Conservation (phyloP, 2,888 invertebrate genomes). For the Noctua fimbriata region DNA sequence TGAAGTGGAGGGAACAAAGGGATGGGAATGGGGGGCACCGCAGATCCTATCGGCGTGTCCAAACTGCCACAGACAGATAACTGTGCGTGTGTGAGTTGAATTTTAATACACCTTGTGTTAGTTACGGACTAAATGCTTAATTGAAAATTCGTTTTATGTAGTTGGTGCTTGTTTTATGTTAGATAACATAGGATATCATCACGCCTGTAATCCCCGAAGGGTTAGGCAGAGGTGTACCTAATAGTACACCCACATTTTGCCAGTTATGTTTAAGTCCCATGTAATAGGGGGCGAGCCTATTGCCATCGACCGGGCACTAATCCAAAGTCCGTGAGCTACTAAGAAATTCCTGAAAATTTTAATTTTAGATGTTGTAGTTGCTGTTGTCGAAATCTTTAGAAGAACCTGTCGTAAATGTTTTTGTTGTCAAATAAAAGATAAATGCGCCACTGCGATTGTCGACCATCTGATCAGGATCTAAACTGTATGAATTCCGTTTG, state of each 20-base stretch:
- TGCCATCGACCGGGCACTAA: too few relatives aligned
- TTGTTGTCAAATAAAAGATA: not conserved
- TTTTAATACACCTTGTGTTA: conserved; percentile 81
- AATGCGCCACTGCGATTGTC: not conserved
- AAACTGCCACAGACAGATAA: conserved; percentile 88
- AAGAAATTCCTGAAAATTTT: not conserved
- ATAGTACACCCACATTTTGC: too few relatives aligned
- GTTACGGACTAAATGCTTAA: conserved; percentile 76
- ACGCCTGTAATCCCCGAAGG: too few relatives aligned
- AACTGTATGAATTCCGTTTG: not conserved
- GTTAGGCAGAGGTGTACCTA: too few relatives aligned
- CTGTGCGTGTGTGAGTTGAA: conserved; percentile 81
- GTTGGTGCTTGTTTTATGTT: conserved; percentile 30
- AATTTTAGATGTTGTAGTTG: conserved; percentile 9
- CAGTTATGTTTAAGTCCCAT: too few relatives aligned
- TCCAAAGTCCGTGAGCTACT: too few relatives aligned
- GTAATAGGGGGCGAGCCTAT: too few relatives aligned
- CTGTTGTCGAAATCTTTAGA: conserved; percentile 5
- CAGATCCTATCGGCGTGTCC: conserved; percentile 85
- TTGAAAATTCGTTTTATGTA: conserved; percentile 73
- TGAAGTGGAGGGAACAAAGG: conserved; percentile 82
- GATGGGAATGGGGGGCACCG: conserved; percentile 72
- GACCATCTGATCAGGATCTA: not conserved
- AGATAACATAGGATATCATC: not conserved
- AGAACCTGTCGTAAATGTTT: not conserved